Base-by-base conservation (phyloP, 2,888 invertebrate genomes). In the Protophormia terraenovae region DNA sequence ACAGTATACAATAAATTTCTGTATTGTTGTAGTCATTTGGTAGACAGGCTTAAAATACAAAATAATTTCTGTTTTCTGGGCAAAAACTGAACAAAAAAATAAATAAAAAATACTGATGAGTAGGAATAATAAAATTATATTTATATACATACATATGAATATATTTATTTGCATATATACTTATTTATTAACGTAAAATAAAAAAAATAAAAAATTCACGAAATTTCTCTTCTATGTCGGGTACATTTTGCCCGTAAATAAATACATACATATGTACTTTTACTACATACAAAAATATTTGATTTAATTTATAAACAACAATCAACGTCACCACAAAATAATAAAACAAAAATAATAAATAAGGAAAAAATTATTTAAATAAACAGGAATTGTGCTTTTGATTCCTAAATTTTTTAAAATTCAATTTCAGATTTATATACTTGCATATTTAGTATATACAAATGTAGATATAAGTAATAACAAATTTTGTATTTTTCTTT, bases 321-420 rank as follows among this genome's bases (percentile, higher is more conserved):
- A 16, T 78, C 27, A 73, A 45, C 62, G 73, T 38, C 47, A 75
- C 41, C 7, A 50, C 32, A 35, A n/a, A n/a, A n/a, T n/a, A n/a
- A n/a, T n/a, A n/a, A n/a, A n/a, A n/a, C n/a, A 73, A 55, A 29
- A 64, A 19, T n/a, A n/a, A n/a, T n/a, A 53, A 50, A 29, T 41
- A 41, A 27, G 14, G 5, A 24, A 22, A 16, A 45, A 22, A 41
- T 29, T 16, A 66, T 19, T 41, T 22, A n/a, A 66, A 24, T 66
- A 66, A 60, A 66, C 64, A 55, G 64, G 64, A 79, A 72, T 55
- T 62, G 14, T 41, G 71, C n/a, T 22, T 72, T 66, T 27, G 58
- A 24, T 62, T 55, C 19, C 55, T 14, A 35, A 72, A 12, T 72
- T 60, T 72, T 62, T 55, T n/a, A n/a, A n/a, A n/a, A n/a, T n/a